Conservation (phyloP, 2,888 invertebrate species). For the Linnaemya tessellans region DNA sequence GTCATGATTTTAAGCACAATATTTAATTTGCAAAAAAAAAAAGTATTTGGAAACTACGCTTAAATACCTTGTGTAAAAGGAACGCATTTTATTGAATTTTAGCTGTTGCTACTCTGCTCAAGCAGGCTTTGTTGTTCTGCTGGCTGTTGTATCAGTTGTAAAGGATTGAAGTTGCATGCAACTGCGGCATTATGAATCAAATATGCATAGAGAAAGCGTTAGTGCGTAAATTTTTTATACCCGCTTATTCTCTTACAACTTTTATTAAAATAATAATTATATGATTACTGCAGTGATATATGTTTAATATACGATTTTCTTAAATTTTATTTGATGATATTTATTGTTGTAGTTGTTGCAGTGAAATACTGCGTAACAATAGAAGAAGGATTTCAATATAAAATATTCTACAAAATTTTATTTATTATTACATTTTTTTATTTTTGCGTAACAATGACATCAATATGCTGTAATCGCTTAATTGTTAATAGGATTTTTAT, state of each 20-base stretch:
- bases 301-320: constrained; percentile 9
- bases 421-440: neutral
- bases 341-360: constrained; percentile 4
- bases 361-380: constrained; percentile 1
- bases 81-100: constrained; percentile 11
- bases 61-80: neutral
- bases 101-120: neutral
- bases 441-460: neutral
- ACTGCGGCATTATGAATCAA: constrained; percentile 54
- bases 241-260: neutral
- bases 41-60: constrained; percentile 1
- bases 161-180: constrained; percentile 54
- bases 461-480: constrained; percentile 3
- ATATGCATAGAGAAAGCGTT: constrained; percentile 45
- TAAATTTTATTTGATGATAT: constrained; percentile 55
- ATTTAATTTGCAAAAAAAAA: constrained; percentile 30
- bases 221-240: neutral
- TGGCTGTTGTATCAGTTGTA: constrained; percentile 2
- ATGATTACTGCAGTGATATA: constrained; percentile 51
- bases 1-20: constrained; percentile 36
- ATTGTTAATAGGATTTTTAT: neutral
- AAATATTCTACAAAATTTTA: constrained; percentile 5
- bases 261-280: constrained; percentile 33
- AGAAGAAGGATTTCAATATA: neutral
- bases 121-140: neutral